These are phyloP conservation scores for Lamellibrachia satsuma DNA, from an alignment of 2,888 invertebrate genomes.

Conservation along the genomic window DNA sequence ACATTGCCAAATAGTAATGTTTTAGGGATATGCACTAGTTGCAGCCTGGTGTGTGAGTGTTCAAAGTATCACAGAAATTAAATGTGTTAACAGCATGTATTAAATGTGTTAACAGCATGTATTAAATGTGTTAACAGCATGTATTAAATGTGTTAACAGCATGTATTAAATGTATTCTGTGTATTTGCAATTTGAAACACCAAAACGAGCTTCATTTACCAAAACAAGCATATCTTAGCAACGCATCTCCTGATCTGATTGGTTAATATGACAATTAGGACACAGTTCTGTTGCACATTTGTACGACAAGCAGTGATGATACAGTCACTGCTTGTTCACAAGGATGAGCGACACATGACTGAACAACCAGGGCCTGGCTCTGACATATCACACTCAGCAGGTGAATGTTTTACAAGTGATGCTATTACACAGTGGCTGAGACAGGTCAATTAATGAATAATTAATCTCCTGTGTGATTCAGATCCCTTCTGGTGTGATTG, in stretches of 20 bases:
- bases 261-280: not conserved
- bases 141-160: too few species aligned
- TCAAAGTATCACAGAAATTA: too few species aligned
- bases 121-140: too few species aligned
- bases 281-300: not conserved
- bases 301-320: not conserved
- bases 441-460: not conserved
- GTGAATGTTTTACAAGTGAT: not conserved
- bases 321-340: not conserved
- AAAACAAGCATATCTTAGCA: not conserved
- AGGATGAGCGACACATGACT: not conserved
- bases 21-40: too few species aligned
- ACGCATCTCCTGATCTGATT: not conserved
- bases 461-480: too few species aligned
- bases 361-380: not conserved
- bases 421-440: not conserved
- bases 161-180: not conserved
- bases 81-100: too few species aligned
- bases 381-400: not conserved
- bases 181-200: not conserved
- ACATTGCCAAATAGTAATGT: too few species aligned
- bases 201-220: not conserved
- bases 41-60: too few species aligned
- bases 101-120: too few species aligned
- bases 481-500: conserved; percentile 30